Evolutionary conservation across 2,797 vertebrate genomes (phyloP), one percentile per base, ranked within the genome.

Genomic region (Coregonus ussuriensis): DNA sequence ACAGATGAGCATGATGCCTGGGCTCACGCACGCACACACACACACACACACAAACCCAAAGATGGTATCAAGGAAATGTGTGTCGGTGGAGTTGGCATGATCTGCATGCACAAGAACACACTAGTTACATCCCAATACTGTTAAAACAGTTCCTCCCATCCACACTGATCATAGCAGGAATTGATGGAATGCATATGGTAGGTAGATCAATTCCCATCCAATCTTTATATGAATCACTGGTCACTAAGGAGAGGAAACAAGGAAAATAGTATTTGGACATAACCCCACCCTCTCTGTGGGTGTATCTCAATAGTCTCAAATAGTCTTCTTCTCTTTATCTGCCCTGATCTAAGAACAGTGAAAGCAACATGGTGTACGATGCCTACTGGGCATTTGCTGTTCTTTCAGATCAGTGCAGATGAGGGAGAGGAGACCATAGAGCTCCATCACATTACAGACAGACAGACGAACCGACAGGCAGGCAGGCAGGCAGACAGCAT

Each of bases 401-500:
- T 63, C 59, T 25, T 11, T 62, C n/a, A 18, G 56, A 59, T 21
- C 56, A 59, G 56, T 9, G 56, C 56, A 62, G 56, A 62, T 62
- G n/a, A 62, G 59, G 3, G 9, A 63, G n/a, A 9, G 9, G 21
- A 63, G 21, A 63, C n/a, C 3, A 29, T 25, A 25, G 21, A 1
- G 6, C 25, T 63, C 59, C 59, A 63, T 25, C 59, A 63, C 59
- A 25, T 25, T 25, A 63, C 59, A 63, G 59, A n/a, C 56, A 59
- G 4, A 25, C 59, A 47, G 41, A 11, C 11, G 41, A 47, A 47
- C 41, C 9, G 41, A 63, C 59, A 63, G 59, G 18, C 18, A 59
- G 4, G 9, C 59, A 35, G 69, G 29, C 47, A 76, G 66, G 31
- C 75, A 88, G 84, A 84, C 86, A 86, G 81, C 81, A 81, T 79